Evolutionary conservation across 2,797 vertebrate species (phyloP).

Genomic region (Australoheros facetus): DNA sequence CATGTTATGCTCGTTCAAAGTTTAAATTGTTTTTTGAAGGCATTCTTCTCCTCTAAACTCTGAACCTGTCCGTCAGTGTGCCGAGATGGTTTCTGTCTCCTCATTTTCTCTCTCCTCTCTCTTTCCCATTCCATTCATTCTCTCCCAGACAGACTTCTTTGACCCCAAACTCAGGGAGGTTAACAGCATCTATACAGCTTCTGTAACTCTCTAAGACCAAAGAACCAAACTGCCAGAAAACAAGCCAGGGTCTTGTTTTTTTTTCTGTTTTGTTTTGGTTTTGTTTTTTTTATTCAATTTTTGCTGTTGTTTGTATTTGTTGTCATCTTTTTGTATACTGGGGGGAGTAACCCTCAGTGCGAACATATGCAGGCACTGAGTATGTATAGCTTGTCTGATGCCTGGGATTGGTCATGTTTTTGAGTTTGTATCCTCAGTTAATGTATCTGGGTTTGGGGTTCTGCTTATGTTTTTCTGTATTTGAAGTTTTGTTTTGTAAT

Average conservation of each 20-base stretch:
- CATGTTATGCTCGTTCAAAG: slow-evolving; percentile 30
- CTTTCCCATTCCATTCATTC: slow-evolving; percentile 35
- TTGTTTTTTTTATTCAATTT: not conserved
- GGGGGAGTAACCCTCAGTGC: not conserved
- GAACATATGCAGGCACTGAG: not conserved
- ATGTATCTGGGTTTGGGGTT: too few species aligned
- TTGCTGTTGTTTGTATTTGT: not conserved
- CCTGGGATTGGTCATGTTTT: not conserved
- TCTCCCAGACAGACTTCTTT: slow-evolving; percentile 44
- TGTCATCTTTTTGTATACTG: not conserved
- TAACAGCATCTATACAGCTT: slow-evolving; percentile 61
- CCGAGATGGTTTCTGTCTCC: slow-evolving; percentile 33
- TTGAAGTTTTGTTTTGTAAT: not conserved
- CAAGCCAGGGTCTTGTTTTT: not conserved
- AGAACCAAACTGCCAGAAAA: slow-evolving; percentile 12
- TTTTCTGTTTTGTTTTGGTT: not conserved
- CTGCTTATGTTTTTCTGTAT: too few species aligned
- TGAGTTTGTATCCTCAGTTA: not conserved
- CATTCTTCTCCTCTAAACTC: slow-evolving; percentile 27
- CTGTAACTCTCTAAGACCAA: slow-evolving; percentile 25
- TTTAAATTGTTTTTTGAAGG: slow-evolving; percentile 51
- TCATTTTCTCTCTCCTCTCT: slow-evolving; percentile 19
- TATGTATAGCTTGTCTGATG: not conserved
- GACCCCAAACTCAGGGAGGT: slow-evolving; percentile 51
- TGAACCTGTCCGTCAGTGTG: slow-evolving; percentile 24